Base-by-base conservation (phyloP, 92 coral and sea anemone species). In the Meandrina meandrites region DNA sequence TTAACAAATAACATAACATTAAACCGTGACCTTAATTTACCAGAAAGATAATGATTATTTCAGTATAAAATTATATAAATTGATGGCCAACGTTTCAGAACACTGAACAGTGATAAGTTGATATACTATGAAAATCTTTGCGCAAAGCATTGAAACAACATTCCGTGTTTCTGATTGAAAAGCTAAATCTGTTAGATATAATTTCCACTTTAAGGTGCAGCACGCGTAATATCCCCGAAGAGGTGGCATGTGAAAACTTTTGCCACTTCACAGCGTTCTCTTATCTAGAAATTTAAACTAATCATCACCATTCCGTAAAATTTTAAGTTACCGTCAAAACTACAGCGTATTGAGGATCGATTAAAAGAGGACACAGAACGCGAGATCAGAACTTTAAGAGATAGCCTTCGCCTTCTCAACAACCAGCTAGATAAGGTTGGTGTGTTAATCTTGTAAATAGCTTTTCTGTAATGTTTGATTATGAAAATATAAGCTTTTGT, bases 371-470 rank as follows among this genome's bases (percentile, higher is more conserved):
- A 94, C 83, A 88, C 88, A 66, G 96, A 93, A 82, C 82, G 90
- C 34, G 98, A 94, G 80, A 84, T 93, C 64, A 81, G 98, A 87
- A 94, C 98, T n/a, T 82, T 94, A 7, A 84, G 96, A 85, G 98
- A 94, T 80, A 96, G 98, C 48, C 80, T 94, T 30, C 90, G 96
- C 64, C 88, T 94, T 34, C 93, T 94, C 8, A 94, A 87, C 74
- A 89, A 89, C 84, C 98, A 94, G 64, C 79, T 92, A 37, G 98
- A 94, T 54, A 94, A 94, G 98, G 98, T 94, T 86, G 78, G 96
- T 90, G 56, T 67, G 45, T 42, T 17, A 8, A 58, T 1, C 80
- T 22, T 45, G n/a, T n/a, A n/a, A n/a, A n/a, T n/a, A n/a, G n/a
- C n/a, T n/a, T n/a, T n/a, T n/a, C n/a, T n/a, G n/a, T n/a, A n/a